Percentiles rank a stretch among this genome's conserved stretches.
Evolutionary conservation across 2,797 vertebrate genomes (phyloP).

Genomic region (Serranus cabrilla): DNA sequence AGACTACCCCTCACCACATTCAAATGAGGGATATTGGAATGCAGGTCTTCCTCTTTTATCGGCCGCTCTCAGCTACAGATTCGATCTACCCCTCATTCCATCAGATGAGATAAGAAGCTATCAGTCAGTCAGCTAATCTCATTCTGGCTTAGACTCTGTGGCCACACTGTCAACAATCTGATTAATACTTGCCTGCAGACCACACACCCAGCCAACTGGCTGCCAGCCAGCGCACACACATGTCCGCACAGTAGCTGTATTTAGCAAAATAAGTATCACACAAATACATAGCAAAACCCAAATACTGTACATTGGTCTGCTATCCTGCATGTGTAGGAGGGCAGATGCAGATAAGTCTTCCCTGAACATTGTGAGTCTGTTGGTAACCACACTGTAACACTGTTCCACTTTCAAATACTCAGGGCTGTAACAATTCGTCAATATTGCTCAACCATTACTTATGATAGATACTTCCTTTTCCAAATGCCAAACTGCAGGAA

Average conservation of each 20-base stretch:
- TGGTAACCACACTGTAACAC: not conserved
- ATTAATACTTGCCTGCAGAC: slow-evolving; percentile 74
- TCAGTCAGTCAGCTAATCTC: slow-evolving; percentile 69
- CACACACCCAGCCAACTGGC: slow-evolving; percentile 62
- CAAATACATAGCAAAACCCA: not conserved
- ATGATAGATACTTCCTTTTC: slow-evolving; percentile 8
- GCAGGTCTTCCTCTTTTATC: slow-evolving; percentile 18
- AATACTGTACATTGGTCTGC: not conserved
- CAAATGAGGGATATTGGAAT: slow-evolving; percentile 29
- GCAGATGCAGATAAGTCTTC: not conserved
- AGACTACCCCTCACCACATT: slow-evolving; percentile 28
- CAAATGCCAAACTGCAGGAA: slow-evolving; percentile 35
- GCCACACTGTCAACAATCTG: slow-evolving; percentile 75
- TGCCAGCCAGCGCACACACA: slow-evolving; percentile 43
- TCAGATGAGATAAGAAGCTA: slow-evolving; percentile 66
- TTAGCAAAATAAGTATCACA: slow-evolving; percentile 10
- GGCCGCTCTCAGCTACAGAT: slow-evolving; percentile 30
- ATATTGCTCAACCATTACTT: not conserved
- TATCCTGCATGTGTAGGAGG: not conserved
- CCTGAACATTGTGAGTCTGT: not conserved
- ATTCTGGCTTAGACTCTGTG: slow-evolving; percentile 65
- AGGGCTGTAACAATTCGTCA: not conserved
- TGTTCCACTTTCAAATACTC: not conserved
- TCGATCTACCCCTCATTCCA: slow-evolving; percentile 42
- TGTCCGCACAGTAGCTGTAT: slow-evolving; percentile 10